These are phyloP conservation scores for Eilema caniola DNA, from an alignment of 2,888 invertebrate species.

Conservation along the genomic window DNA sequence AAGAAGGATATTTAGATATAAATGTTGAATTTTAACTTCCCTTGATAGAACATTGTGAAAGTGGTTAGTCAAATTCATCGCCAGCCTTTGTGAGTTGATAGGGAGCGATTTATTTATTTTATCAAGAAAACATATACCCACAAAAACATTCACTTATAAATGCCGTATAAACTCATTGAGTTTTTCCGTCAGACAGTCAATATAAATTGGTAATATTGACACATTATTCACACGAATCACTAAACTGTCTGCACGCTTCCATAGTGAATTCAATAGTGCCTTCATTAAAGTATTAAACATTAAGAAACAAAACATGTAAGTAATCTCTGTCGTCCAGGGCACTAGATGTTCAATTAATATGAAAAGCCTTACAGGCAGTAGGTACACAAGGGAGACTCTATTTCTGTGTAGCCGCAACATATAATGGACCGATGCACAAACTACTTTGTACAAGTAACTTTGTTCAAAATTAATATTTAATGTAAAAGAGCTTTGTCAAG, in stretches of 20 bases:
- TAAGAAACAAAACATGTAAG: not conserved
- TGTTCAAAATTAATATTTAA: not conserved
- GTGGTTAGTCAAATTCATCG: not conserved
- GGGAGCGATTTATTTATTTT: too few relatives aligned
- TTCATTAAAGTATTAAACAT: not conserved
- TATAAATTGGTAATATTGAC: too few relatives aligned
- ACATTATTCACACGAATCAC: too few relatives aligned
- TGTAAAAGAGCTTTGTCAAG: not conserved
- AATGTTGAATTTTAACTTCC: not conserved
- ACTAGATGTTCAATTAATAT: not conserved
- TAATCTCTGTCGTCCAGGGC: not conserved
- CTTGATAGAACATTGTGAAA: not conserved
- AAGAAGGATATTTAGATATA: not conserved
- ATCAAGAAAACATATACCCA: too few relatives aligned
- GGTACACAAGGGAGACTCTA: not conserved
- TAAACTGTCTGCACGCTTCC: too few relatives aligned
- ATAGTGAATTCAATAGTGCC: not conserved
- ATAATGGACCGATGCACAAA: not conserved
- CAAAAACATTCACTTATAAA: too few relatives aligned
- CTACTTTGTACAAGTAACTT: not conserved
- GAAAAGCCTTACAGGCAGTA: not conserved
- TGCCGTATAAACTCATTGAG: too few relatives aligned
- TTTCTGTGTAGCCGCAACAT: too few relatives aligned
- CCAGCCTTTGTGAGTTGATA: not conserved
- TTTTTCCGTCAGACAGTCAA: too few relatives aligned